These are phyloP conservation scores for Nyctereutes procyonoides DNA, from an alignment of 2,113 vertebrate species.

Conservation along the genomic window DNA sequence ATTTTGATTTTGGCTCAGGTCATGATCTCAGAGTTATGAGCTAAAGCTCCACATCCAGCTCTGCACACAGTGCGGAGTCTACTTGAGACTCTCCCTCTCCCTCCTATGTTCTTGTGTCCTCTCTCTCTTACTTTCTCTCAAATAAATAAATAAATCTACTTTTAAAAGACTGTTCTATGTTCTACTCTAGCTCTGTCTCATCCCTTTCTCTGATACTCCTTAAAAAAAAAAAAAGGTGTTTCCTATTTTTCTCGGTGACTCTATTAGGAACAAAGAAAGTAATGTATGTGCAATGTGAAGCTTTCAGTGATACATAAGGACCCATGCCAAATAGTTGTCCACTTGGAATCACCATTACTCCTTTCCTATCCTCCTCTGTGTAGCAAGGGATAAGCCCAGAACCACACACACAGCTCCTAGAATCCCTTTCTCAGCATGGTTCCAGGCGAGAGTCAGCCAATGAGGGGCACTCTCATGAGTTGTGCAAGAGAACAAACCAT, in stretches of 20 bases:
- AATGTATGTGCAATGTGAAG: not conserved
- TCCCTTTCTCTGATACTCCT: not conserved
- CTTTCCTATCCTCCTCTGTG: not conserved
- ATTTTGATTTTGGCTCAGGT: not conserved
- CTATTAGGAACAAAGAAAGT: constrained; percentile 5
- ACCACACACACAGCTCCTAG: not conserved
- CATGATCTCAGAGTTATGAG: not conserved
- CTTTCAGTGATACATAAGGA: not conserved
- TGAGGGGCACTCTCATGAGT: not conserved
- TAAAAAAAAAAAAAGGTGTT: not conserved
- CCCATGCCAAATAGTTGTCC: not conserved
- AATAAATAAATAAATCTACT: not conserved
- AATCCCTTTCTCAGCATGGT: not conserved
- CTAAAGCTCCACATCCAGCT: not conserved
- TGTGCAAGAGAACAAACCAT: not conserved
- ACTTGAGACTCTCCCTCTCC: not conserved
- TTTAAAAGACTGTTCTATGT: no score
- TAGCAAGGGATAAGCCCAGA: not conserved
- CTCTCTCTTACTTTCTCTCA: not conserved
- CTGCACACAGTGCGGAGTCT: not conserved
- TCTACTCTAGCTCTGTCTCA: not conserved
- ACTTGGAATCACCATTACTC: not conserved
- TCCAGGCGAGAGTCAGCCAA: not conserved
- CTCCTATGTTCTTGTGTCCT: not conserved
- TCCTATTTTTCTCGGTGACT: not conserved